Evolutionary conservation across 2,113 vertebrate species (phyloP), one percentile per base, ranked within the genome.

Genomic region (Colossoma macropomum): DNA sequence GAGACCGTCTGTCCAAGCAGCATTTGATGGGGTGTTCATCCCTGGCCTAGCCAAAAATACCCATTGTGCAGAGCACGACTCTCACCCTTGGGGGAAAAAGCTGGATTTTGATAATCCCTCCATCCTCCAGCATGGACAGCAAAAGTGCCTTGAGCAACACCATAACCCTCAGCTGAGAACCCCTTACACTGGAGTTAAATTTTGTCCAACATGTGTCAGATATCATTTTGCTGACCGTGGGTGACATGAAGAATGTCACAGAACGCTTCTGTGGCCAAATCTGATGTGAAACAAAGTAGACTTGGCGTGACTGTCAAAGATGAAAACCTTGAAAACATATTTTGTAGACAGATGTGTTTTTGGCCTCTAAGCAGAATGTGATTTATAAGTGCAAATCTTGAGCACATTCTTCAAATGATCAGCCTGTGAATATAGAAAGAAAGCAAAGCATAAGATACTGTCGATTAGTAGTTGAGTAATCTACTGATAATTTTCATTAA

Each of bases 1-100:
- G 71, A 68, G 82, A 85, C 65, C 87, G 65, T 81, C 56, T 17
- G 30, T 63, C 19, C 41, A 30, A 62, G 50, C 48, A 41, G 69
- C 45, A 81, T 71, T 77, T 85, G 79, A 85, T 81, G 62, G 48
- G 65, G 30, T 75, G 76, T 72, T 80, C 74, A 86, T 66, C 70
- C 70, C 75, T 81, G 80, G 75, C 28, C 84, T 52, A 71, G 38
- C 71, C 60, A 50, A 81, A 71, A 81, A 65, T 63, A 76, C n/a
- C 79, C 48, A 73, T 81, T 81, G 79, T 81, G 69, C 65, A 25
- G 82, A 77, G 83, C 68, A 77, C 84, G 79, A 79, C 65, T 52
- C 65, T 77, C 28, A 65, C 52, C 79, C 45, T 25, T 54, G 74
- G 30, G 52, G 30, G 65, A 16, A 52, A n/a, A 12, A 16, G 54